These are phyloP conservation scores for Tachina lurida DNA, from an alignment of 2,888 invertebrate species.

Conservation along the genomic window DNA sequence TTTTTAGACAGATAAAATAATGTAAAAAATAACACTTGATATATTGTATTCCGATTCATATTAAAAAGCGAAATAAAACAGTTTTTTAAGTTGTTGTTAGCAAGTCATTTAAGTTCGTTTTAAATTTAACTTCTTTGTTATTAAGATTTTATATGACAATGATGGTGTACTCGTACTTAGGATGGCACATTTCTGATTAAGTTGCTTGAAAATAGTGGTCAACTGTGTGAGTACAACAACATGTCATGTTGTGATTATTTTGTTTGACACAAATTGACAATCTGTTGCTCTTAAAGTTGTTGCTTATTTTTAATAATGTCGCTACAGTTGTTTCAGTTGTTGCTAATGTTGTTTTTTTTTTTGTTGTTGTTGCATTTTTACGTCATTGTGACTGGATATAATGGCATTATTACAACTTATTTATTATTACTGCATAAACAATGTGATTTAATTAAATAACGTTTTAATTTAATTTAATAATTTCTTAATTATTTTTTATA, in stretches of 20 bases:
- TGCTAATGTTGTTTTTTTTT: conserved; percentile 14
- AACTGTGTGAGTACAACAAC: conserved; percentile 56
- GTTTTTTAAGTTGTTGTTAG: too few species aligned
- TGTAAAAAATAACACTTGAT: too few species aligned
- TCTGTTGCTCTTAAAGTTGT: conserved; percentile 66
- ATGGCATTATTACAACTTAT: conserved; percentile 16
- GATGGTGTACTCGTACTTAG: neutral
- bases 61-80: too few species aligned
- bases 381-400: conserved; percentile 14
- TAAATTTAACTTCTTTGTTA: neutral
- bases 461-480: conserved; percentile 37
- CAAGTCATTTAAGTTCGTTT: too few species aligned
- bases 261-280: conserved; percentile 72
- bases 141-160: neutral
- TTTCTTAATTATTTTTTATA: conserved; percentile 53
- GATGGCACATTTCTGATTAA: conserved; percentile 55
- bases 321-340: conserved; percentile 31
- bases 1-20: too few species aligned
- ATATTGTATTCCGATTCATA: too few species aligned
- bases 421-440: conserved; percentile 28
- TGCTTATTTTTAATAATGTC: conserved; percentile 55
- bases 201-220: conserved; percentile 40
- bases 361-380: neutral
- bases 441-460: conserved; percentile 42
- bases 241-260: conserved; percentile 72